A percentile compares a stretch with the other conserved stretches of the same genome.
These are phyloP conservation scores for Yponomeuta malinellus DNA, from an alignment of 2,888 invertebrate genomes.

Conservation along the genomic window DNA sequence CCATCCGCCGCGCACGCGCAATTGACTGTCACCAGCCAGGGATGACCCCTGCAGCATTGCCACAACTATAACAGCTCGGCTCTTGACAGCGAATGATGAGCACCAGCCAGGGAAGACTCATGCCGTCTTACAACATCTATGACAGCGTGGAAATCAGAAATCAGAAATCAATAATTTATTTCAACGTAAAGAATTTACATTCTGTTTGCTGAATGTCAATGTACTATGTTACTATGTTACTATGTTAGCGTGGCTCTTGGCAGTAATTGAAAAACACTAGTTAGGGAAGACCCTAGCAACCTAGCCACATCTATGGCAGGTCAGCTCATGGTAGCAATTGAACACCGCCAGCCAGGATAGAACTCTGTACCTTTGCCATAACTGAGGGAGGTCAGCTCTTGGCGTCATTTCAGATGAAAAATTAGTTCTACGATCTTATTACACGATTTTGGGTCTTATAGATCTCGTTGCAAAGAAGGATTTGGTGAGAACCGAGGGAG, in stretches of 20 bases:
- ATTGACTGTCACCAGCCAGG: neutral
- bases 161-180: too few species aligned
- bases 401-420: too few species aligned
- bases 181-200: too few species aligned
- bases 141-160: neutral
- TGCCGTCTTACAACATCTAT: neutral
- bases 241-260: neutral
- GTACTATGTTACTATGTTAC: too few species aligned
- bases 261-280: neutral
- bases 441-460: too few species aligned
- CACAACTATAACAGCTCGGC: neutral
- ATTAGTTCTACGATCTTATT: too few species aligned
- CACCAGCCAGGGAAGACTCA: neutral
- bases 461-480: too few species aligned
- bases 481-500: too few species aligned
- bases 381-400: neutral
- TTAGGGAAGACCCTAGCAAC: neutral
- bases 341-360: neutral
- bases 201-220: too few species aligned
- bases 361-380: neutral
- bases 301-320: neutral
- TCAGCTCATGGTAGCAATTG: neutral
- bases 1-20: slow-evolving; percentile 40
- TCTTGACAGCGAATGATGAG: neutral
- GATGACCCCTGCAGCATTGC: neutral